Conservation (phyloP, 2,113 vertebrate species). For the Lichenostomus cassidix region DNA sequence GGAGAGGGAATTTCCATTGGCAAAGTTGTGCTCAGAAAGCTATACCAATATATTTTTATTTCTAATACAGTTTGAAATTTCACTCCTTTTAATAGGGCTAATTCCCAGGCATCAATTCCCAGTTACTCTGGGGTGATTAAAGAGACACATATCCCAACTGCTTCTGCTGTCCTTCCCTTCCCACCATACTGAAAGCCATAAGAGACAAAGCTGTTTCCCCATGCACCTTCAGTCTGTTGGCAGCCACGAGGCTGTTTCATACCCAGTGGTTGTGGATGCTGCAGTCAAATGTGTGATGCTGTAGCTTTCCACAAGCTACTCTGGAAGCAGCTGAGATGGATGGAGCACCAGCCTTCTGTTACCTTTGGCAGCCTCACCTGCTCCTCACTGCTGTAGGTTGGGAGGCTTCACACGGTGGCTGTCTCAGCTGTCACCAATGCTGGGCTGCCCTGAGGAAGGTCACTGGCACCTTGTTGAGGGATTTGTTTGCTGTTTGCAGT, state of each 20-base stretch:
- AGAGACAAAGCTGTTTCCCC: background rate
- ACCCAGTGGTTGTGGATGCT: background rate
- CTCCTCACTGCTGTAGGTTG: background rate
- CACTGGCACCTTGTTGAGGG: background rate
- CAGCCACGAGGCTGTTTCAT: accelerated
- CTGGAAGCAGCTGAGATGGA: background rate
- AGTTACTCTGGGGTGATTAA: background rate
- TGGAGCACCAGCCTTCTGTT: accelerated
- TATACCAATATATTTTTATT: background rate
- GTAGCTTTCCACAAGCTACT: background rate
- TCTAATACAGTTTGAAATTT: background rate
- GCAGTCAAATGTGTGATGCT: background rate
- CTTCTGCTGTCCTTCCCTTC: background rate
- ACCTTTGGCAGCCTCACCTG: accelerated
- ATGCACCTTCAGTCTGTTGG: background rate
- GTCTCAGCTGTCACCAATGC: background rate
- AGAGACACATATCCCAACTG: background rate
- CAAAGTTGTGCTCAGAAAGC: background rate
- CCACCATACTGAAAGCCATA: background rate
- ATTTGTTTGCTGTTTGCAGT: background rate
- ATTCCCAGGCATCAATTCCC: background rate
- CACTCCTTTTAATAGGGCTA: background rate
- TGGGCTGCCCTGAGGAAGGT: background rate
- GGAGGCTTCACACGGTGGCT: background rate
- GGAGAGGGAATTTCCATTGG: background rate